Conservation (phyloP, 1,140 invertebrate genomes). For the Steinernema feltiae region DNA sequence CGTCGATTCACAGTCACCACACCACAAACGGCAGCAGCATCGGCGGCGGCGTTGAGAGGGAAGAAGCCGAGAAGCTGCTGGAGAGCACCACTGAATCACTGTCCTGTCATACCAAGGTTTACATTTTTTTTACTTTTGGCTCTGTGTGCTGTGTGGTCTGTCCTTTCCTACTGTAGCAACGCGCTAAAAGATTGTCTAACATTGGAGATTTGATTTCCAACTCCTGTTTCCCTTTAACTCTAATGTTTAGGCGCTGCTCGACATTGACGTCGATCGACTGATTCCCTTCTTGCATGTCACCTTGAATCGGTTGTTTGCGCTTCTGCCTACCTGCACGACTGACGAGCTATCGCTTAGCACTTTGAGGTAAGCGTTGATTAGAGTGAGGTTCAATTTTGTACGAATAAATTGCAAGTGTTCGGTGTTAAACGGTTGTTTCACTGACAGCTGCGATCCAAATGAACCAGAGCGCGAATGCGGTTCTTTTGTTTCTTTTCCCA, state of each 20-base stretch:
- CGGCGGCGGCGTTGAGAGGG: not conserved
- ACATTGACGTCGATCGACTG: constrained; percentile 40
- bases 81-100: constrained; percentile 7
- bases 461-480: too few relatives aligned
- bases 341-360: constrained; percentile 32
- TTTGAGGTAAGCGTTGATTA: constrained; percentile 19
- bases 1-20: not conserved
- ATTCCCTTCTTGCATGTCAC: constrained; percentile 47
- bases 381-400: not conserved
- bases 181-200: not conserved
- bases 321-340: constrained; percentile 34
- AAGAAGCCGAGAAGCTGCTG: not conserved
- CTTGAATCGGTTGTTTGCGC: constrained; percentile 43
- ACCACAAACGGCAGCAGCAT: not conserved
- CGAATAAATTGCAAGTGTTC: too few relatives aligned
- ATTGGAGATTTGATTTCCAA: not conserved
- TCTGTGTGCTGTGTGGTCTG: not conserved
- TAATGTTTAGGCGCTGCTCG: constrained; percentile 36
- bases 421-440: too few relatives aligned
- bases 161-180: not conserved
- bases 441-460: too few relatives aligned
- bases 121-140: not conserved
- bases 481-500: too few relatives aligned
- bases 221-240: too few relatives aligned
- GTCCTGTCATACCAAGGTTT: constrained; percentile 13